Evolutionary conservation across 2,113 vertebrate species (phyloP).

Genomic region (Corythornis cristatus): DNA sequence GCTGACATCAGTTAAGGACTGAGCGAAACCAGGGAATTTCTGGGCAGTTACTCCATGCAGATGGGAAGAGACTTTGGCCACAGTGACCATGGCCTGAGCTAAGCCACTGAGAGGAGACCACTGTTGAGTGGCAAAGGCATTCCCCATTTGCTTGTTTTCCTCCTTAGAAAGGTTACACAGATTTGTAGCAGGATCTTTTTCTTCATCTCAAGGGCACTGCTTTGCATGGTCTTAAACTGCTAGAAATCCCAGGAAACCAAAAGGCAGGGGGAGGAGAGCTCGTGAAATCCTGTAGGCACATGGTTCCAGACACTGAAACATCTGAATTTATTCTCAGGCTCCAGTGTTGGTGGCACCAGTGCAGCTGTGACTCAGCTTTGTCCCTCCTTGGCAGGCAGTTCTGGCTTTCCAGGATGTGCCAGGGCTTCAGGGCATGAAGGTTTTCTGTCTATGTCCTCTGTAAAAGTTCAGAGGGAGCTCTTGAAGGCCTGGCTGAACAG

Average conservation of each 20-base stretch:
- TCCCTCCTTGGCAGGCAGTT: rapidly evolving
- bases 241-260: neutral
- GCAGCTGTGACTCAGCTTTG: neutral
- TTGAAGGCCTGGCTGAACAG: neutral
- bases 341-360: neutral
- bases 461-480: neutral
- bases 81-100: no score
- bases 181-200: neutral
- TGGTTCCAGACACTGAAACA: neutral
- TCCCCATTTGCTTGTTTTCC: neutral
- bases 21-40: rapidly evolving
- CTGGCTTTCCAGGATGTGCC: neutral
- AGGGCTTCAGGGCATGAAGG: neutral
- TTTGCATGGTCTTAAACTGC: neutral
- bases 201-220: neutral
- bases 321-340: neutral
- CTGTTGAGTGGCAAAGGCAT: neutral
- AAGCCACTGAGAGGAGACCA: neutral
- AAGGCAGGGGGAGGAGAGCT: no score
- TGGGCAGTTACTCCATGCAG: neutral
- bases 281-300: neutral
- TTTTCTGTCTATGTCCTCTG: rapidly evolving
- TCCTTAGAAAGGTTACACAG: neutral
- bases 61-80: neutral
- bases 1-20: neutral